These are phyloP conservation scores for Mayetiola destructor DNA, from an alignment of 2,888 invertebrate species.

Conservation along the genomic window DNA sequence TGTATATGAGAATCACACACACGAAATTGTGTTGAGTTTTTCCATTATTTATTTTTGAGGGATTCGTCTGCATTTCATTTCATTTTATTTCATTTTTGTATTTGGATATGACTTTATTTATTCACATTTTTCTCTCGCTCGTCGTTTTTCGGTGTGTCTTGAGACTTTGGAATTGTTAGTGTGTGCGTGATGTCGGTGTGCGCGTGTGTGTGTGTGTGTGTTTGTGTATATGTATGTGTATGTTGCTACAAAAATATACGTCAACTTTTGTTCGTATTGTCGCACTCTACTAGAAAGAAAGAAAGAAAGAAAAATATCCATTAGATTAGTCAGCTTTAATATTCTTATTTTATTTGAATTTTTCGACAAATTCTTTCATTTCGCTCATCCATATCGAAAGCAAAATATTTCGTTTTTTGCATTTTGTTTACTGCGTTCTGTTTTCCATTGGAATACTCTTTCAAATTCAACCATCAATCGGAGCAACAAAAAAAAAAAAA, in stretches of 20 bases:
- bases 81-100: not conserved
- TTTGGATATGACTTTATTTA: conserved; percentile 1
- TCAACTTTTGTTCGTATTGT: not conserved
- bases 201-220: not conserved
- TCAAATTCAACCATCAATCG: too few relatives aligned
- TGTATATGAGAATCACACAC: too few relatives aligned
- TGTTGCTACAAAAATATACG: conserved; percentile 12
- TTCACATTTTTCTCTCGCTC: not conserved
- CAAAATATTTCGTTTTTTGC: too few relatives aligned
- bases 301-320: too few relatives aligned
- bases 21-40: not conserved
- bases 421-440: too few relatives aligned
- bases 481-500: too few relatives aligned
- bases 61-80: not conserved
- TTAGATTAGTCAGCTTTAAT: conserved; percentile 11
- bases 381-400: not conserved
- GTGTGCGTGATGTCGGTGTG: too few relatives aligned
- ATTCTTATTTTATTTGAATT: too few relatives aligned
- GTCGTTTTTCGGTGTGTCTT: conserved; percentile 9
- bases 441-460: too few relatives aligned
- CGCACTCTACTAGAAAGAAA: too few relatives aligned
- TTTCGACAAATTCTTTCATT: too few relatives aligned
- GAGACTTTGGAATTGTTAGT: not conserved
- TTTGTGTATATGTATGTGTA: not conserved
- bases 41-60: not conserved